Evolutionary conservation across 2,113 vertebrate genomes (phyloP).

Genomic region (Archilochus colubris): DNA sequence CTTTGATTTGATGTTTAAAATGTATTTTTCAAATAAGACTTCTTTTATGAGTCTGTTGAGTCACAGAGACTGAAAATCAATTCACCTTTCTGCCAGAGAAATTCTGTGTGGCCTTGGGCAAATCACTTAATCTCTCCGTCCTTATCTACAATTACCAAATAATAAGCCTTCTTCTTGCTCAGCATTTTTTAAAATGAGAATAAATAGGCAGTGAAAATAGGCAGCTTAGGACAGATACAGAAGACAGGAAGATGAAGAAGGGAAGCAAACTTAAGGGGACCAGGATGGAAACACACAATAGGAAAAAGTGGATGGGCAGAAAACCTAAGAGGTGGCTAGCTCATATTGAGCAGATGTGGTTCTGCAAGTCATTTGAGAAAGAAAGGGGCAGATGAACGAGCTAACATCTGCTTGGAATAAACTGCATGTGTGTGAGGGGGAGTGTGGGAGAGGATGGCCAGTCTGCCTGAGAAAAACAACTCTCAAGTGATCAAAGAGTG

Average conservation of each 20-base stretch:
- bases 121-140: neutral
- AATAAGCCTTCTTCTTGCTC: neutral
- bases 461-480: neutral
- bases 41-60: slow-evolving; percentile 24
- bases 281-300: neutral
- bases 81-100: slow-evolving; percentile 20
- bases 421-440: neutral
- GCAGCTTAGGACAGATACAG: neutral
- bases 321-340: neutral
- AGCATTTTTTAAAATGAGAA: neutral
- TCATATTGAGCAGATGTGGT: neutral
- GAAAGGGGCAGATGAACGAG: slow-evolving; percentile 21
- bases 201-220: neutral
- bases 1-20: slow-evolving; percentile 43
- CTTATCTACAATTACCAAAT: slow-evolving; percentile 15
- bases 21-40: neutral
- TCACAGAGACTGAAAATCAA: slow-evolving; percentile 3
- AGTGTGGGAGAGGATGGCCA: neutral
- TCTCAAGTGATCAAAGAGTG: slow-evolving; percentile 32
- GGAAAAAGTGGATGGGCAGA: neutral
- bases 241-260: neutral
- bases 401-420: slow-evolving; percentile 40
- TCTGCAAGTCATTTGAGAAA: slow-evolving; percentile 21
- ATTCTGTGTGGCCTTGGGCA: neutral
- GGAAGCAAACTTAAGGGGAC: neutral